phyloP scores from a whole-genome alignment of 2,797 vertebrate species.

The Pteropus rufus region DNA sequence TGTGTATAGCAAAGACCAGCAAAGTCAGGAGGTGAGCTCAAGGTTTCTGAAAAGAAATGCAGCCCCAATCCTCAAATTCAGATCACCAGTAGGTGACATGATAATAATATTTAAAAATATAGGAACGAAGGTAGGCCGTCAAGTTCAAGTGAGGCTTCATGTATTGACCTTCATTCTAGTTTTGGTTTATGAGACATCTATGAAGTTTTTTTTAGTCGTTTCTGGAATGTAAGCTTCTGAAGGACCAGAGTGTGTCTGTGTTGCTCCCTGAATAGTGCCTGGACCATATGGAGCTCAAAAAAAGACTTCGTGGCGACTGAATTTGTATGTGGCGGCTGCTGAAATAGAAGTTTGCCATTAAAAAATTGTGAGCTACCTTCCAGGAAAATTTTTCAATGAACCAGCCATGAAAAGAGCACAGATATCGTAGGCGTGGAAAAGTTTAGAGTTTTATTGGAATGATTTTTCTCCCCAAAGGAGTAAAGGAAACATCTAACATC shows the following conservation, averaged over 20 bases:
- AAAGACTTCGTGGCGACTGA: background rate
- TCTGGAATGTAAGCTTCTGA: background rate
- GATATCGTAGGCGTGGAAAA: background rate
- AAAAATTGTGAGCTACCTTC: background rate
- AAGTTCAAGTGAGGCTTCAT: background rate
- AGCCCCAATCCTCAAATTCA: background rate
- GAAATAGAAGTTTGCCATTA: background rate
- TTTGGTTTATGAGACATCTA: background rate
- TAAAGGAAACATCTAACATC: background rate
- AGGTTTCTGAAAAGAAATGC: background rate
- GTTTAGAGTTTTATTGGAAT: background rate
- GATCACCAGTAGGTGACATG: background rate
- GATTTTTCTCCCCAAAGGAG: background rate
- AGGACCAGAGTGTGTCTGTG: background rate
- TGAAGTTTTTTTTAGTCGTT: background rate
- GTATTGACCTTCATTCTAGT: background rate
- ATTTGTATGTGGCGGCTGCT: background rate
- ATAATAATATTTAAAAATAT: background rate
- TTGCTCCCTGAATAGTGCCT: background rate
- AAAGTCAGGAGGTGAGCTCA: background rate
- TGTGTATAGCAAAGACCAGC: background rate
- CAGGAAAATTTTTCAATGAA: background rate
- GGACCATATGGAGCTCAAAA: background rate
- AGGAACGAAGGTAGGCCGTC: background rate
- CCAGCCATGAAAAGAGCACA: background rate